Percentiles rank a stretch among this genome's conserved stretches.
Conservation (phyloP, 2,888 invertebrate genomes). For the Rhagonycha fulva region DNA sequence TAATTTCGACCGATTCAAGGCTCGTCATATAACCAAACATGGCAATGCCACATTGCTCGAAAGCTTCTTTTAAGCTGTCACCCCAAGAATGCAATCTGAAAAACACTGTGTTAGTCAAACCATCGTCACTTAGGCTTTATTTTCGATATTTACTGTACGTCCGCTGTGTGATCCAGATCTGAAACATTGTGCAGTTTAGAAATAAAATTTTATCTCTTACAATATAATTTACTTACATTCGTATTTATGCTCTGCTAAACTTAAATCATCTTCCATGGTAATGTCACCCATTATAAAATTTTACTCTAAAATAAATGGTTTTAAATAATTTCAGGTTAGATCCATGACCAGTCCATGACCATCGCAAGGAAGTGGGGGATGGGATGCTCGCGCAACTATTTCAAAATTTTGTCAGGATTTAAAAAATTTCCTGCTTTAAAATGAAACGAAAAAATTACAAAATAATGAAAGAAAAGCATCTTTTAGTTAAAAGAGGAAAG, state of each 20-base stretch:
- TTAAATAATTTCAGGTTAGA: no score
- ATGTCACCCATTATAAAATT: conserved; percentile 42
- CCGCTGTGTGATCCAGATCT: conserved; percentile 97
- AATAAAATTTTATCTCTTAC: not conserved
- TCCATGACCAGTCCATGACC: no score
- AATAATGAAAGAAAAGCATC: no score
- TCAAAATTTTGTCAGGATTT: no score
- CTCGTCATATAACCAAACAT: conserved; percentile 99
- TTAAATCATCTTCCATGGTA: conserved; percentile 63
- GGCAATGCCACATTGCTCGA: conserved; percentile 92
- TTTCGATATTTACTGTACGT: conserved; percentile 86
- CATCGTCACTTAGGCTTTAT: conserved; percentile 5
- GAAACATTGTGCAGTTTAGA: conserved; percentile 46
- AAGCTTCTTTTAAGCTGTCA: conserved; percentile 80
- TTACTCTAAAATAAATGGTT: not conserved
- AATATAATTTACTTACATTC: conserved; percentile 69
- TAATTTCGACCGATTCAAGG: conserved; percentile 79
- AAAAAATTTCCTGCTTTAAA: no score
- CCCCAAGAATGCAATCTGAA: conserved; percentile 92
- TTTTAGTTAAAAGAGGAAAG: no score
- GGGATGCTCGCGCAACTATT: no score
- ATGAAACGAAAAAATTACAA: no score
- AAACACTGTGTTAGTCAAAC: conserved; percentile 2
- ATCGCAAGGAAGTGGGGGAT: no score
- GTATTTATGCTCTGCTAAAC: conserved; percentile 71